Evolutionary conservation across 2,888 invertebrate species (phyloP).

Genomic region (Tipula vernalis): DNA sequence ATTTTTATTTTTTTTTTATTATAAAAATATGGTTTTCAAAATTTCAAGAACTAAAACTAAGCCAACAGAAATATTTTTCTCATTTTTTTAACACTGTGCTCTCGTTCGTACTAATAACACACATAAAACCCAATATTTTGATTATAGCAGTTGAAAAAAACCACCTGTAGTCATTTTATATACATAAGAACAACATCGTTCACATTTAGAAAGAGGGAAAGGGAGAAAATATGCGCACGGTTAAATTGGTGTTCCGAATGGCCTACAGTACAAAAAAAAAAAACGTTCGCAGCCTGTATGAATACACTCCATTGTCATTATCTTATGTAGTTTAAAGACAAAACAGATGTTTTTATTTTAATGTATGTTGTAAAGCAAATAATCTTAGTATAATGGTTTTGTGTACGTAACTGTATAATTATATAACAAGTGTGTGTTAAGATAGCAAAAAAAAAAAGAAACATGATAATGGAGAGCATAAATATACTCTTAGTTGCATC

Average conservation of each 20-base stretch:
- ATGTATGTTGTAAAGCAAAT: not conserved
- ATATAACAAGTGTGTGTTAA: not conserved
- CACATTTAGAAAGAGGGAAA: not conserved
- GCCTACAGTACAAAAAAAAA: not conserved
- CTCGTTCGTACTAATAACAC: not conserved
- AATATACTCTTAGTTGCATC: not conserved
- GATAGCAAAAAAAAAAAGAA: not conserved
- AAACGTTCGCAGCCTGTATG: not conserved
- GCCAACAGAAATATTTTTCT: not conserved
- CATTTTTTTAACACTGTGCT: not conserved
- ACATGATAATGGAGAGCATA: not conserved
- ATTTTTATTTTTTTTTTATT: too few species aligned
- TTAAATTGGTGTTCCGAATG: not conserved
- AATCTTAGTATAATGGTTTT: not conserved
- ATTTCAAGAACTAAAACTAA: not conserved
- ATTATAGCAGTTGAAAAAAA: not conserved
- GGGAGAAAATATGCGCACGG: not conserved
- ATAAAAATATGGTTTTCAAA: not conserved
- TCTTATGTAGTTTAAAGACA: not conserved
- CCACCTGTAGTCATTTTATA: not conserved
- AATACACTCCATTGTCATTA: not conserved
- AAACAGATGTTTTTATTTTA: not conserved
- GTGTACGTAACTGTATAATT: not conserved
- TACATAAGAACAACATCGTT: not conserved
- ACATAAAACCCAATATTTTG: not conserved